These are phyloP conservation scores for Sinocyclocheilus anophthalmus DNA, from an alignment of 2,113 vertebrate species.

Conservation along the genomic window DNA sequence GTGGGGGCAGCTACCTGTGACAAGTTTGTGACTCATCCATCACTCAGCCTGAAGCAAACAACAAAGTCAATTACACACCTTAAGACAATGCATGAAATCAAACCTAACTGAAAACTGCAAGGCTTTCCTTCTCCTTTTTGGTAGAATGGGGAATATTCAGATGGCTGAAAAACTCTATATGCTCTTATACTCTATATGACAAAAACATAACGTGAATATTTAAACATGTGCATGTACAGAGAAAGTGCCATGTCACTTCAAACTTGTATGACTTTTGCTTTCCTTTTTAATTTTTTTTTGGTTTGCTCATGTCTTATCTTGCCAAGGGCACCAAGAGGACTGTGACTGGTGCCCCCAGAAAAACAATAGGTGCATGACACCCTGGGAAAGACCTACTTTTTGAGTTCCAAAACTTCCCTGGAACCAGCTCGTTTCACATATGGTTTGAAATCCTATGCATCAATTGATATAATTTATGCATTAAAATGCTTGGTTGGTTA, in stretches of 20 bases:
- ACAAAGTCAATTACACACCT: conserved; percentile 28
- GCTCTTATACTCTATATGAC: background rate
- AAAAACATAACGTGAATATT: background rate
- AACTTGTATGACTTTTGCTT: background rate
- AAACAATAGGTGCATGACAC: background rate
- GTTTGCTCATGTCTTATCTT: background rate
- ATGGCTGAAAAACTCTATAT: background rate
- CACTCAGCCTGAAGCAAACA: conserved; percentile 17
- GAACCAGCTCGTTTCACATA: background rate
- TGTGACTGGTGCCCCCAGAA: background rate
- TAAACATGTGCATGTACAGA: background rate
- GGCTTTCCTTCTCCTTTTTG: background rate
- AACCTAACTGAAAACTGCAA: background rate
- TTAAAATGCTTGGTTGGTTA: background rate
- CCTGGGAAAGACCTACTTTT: background rate
- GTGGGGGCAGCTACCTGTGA: conserved; percentile 13
- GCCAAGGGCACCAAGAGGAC: background rate
- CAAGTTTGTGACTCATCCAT: conserved; percentile 25
- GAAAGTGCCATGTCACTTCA: background rate
- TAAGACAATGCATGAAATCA: background rate
- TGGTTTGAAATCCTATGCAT: background rate
- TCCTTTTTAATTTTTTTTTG: background rate
- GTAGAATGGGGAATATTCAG: background rate
- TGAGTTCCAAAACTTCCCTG: background rate
- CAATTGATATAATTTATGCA: background rate